A percentile compares a stretch with the other conserved stretches of the same genome.
Conservation (phyloP, 2,888 invertebrate genomes). For the Mimachlamys varia region DNA sequence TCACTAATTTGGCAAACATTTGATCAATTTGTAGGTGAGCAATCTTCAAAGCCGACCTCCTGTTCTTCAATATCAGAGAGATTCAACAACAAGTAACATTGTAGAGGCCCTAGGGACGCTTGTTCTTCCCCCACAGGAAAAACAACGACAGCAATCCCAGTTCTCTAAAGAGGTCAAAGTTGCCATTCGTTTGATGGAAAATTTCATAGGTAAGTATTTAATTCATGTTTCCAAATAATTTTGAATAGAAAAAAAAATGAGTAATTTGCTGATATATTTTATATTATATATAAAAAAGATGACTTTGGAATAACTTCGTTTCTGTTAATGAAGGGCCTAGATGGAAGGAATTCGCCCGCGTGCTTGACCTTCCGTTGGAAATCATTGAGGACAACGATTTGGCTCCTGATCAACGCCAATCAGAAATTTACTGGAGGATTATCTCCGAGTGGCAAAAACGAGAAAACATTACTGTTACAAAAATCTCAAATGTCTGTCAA, state of each 20-base stretch:
- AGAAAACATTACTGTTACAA: background rate
- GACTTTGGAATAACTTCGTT: background rate
- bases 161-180: background rate
- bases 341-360: constrained; percentile 1
- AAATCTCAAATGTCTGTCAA: background rate
- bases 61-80: background rate
- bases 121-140: background rate
- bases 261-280: no score
- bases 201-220: background rate
- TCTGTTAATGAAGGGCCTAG: background rate
- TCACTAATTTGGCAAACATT: background rate
- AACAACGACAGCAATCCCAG: background rate
- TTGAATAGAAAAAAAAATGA: no score
- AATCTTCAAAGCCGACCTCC: background rate
- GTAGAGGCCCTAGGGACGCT: background rate
- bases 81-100: background rate
- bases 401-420: background rate
- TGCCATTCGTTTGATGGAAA: background rate
- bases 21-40: background rate
- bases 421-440: constrained; percentile 3
- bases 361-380: background rate
- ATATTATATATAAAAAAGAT: no score
- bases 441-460: background rate
- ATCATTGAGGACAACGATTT: background rate
- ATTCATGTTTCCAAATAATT: background rate